Conservation (phyloP, 2,888 invertebrate genomes). For the Xanthorhoe spadicearia region DNA sequence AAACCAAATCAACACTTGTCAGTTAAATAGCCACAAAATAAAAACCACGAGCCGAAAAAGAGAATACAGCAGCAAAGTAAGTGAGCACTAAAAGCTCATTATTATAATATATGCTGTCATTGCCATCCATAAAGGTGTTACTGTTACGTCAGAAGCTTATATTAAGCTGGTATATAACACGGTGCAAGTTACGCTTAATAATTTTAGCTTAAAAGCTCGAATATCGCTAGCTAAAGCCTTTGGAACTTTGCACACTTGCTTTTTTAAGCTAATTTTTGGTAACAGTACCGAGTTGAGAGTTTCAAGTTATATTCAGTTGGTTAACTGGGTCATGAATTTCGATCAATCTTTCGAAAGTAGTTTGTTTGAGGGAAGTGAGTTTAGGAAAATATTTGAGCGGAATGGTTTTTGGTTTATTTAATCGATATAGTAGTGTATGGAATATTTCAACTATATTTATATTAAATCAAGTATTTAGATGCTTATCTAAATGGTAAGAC, state of each 20-base stretch:
- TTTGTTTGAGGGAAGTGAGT: conserved; percentile 13
- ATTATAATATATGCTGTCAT: conserved; percentile 30
- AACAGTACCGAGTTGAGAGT: conserved; percentile 54
- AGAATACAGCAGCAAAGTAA: not conserved
- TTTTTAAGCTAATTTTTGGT: conserved; percentile 76
- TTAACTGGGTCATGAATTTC: conserved; percentile 24
- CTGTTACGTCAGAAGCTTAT: conserved; percentile 61
- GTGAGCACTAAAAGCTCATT: conserved; percentile 8
- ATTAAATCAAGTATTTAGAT: too few relatives aligned
- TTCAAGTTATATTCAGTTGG: conserved; percentile 19
- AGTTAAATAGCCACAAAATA: not conserved
- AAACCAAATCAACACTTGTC: too few relatives aligned
- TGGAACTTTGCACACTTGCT: conserved; percentile 65
- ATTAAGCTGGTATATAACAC: conserved; percentile 63
- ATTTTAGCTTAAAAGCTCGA: conserved; percentile 82
- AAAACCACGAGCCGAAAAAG: not conserved
- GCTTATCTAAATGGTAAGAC: too few relatives aligned
- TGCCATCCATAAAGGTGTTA: conserved; percentile 47
- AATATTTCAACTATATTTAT: too few relatives aligned
- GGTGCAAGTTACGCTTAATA: conserved; percentile 76
- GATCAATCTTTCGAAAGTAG: conserved; percentile 29
- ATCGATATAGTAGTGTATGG: too few relatives aligned
- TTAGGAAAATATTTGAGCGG: not conserved
- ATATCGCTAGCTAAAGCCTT: conserved; percentile 75
- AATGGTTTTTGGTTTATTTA: not conserved